Evolutionary conservation across 2,113 vertebrate genomes (phyloP), one percentile per base, ranked within the genome.

Genomic region (Amia ocellicauda): DNA sequence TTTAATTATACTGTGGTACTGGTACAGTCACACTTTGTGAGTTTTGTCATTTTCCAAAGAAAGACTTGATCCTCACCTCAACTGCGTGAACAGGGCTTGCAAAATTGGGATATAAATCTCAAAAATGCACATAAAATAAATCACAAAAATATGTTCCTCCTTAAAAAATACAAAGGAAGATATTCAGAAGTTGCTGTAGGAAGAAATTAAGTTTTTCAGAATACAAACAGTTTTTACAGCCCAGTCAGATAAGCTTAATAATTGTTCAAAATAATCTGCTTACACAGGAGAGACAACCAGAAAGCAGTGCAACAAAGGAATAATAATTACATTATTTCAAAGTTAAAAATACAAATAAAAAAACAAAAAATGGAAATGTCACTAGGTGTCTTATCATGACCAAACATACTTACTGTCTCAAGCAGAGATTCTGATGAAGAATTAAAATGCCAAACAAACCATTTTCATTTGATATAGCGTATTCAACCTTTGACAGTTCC

Each of bases 341-440:
- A 53, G 11, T 36, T 7, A 36, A 7, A 53, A 23, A 53, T 10
- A 13, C 5, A 53, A 19, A 19, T 53, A n/a, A 53, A 19, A 53
- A 20, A 7, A 53, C 20, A 53, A 20, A n/a, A 53, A 23, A 23
- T 54, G 51, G 22, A 54, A 54, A 54, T 54, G 51, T 24, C 51
- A 54, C n/a, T 5, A 54, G 51, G 51, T 54, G 51, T 27, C 51
- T 54, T 24, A 54, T 54, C 51, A 54, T 54, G 20, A 54, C 51
- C 22, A 5, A 3, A 54, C 51, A 54, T 54, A 54, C 22, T 26
- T 23, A 54, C 51, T 54, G 22, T 54, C 20, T 54, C 51, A 54
- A 54, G 22, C 51, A 54, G 51, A 54, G 51, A 54, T 27, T 54
- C 51, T 8, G 16, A 19, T 54, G 51, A 54, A 27, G 51, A 54